Conservation (phyloP, 2,113 vertebrate species). For the Gallinago media region DNA sequence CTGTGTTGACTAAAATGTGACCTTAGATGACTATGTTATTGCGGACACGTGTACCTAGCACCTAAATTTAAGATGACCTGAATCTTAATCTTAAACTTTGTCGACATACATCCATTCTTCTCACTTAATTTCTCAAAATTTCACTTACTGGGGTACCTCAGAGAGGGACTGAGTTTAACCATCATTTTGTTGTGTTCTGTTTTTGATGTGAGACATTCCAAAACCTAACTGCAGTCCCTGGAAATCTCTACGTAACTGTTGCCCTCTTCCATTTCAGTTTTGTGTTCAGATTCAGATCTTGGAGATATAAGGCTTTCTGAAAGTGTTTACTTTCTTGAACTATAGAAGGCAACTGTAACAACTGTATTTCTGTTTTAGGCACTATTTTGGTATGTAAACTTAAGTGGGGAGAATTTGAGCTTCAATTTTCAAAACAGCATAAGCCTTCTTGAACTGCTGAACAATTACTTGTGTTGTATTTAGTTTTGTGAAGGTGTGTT, state of each 20-base stretch:
- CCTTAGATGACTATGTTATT: not conserved
- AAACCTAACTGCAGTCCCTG: not conserved
- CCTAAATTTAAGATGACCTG: not conserved
- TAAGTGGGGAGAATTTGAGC: not conserved
- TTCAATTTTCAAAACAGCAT: not conserved
- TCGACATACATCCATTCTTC: not conserved
- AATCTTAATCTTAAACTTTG: not conserved
- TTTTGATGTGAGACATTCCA: not conserved
- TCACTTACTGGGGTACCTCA: not conserved
- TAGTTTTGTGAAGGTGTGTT: not conserved
- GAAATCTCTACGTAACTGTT: not conserved
- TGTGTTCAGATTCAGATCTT: not conserved
- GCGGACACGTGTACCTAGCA: not conserved
- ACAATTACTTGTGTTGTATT: not conserved
- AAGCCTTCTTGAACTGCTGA: not conserved
- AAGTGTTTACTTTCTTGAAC: not conserved
- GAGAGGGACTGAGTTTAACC: not conserved
- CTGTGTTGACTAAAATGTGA: not conserved
- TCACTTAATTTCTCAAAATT: not conserved
- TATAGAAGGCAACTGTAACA: not conserved
- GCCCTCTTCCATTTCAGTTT: not conserved
- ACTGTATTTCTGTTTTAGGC: not conserved
- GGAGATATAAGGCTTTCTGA: not conserved
- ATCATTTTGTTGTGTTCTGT: not conserved
- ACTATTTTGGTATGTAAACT: not conserved